These are phyloP conservation scores for Galaxias olidus DNA, from an alignment of 2,797 vertebrate species.

Conservation along the genomic window DNA sequence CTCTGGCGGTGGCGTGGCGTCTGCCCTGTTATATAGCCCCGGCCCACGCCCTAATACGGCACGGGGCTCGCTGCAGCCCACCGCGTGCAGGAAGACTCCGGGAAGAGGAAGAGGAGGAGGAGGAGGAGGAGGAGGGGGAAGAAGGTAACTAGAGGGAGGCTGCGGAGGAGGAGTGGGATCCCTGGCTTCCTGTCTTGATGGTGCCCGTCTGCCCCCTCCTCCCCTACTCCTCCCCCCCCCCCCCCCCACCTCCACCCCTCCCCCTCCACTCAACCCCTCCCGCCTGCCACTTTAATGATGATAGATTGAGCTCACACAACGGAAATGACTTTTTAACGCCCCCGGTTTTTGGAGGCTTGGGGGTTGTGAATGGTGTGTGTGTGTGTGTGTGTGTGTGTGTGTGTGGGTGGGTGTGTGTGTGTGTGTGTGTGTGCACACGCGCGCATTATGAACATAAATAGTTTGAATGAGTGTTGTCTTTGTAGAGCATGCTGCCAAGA, in stretches of 20 bases:
- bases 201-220: conserved; percentile 50
- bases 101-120: conserved; percentile 3
- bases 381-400: conserved; percentile 6
- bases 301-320: conserved; percentile 51
- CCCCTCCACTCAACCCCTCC: neutral
- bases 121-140: conserved; percentile 31
- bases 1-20: conserved; percentile 49
- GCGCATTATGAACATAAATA: no score
- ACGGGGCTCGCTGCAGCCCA: conserved; percentile 40
- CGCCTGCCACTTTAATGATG: conserved; percentile 49
- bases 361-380: conserved; percentile 10
- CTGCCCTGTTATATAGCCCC: conserved; percentile 50
- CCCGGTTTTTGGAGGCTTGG: conserved; percentile 37
- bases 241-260: neutral
- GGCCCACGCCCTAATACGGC: conserved; percentile 53
- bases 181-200: conserved; percentile 53
- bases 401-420: conserved; percentile 22
- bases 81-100: conserved; percentile 52
- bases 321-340: conserved; percentile 55
- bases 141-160: conserved; percentile 15
- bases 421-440: conserved; percentile 4
- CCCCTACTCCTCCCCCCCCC: conserved; percentile 11
- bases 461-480: neutral
- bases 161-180: conserved; percentile 42
- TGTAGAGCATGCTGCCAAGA: neutral